Base-by-base conservation (phyloP, 1,140 invertebrate species). In the Mercenaria mercenaria region DNA sequence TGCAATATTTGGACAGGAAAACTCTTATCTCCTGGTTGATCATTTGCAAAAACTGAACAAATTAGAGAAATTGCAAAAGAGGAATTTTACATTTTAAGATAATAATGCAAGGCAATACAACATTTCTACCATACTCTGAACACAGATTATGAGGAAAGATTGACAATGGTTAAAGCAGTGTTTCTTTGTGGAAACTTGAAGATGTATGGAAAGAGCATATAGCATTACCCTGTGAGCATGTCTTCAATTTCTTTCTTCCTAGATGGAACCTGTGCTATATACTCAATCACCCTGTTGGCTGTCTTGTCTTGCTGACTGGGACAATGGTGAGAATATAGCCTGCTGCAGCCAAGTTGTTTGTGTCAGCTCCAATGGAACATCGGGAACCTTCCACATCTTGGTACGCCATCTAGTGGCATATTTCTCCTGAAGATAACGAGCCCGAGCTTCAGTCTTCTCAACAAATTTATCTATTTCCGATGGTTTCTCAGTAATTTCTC, bases 321-420 rank as follows among this genome's bases (percentile, higher is more conserved):
- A 99, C 94, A 98, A 98, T 0, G 98, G 97, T 96, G 99, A 99
- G 94, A 99, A 99, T 89, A 99, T 97, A 11, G 99, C 97, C 11
- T 98, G 97, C 89, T 98, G 97, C 11, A 99, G 96, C 99, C 99
- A 99, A 6, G 98, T 98, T 0, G 97, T 97, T 89, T 94, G 94
- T 15, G 93, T 93, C 86, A 94, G 87, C 26, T 93, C 91, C 64
- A 95, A 69, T 1, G 90, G 90, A n/a, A 94, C 84, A 10, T 92
- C 92, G 52, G 94, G 94, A 39, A 91, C 93, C 83, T 94, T 94
- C 93, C 93, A 93, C 91, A 96, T 94, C 88, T 95, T 96, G 26
- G 96, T 94, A 26, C 95, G 91, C 97, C 97, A 97, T 13, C 96
- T 94, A 20, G 91, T 96, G 0, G 96, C 97, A 94, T 98, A 99